phyloP scores from a whole-genome alignment of 2,888 invertebrate species.

The Apomyelois bistriatella region DNA sequence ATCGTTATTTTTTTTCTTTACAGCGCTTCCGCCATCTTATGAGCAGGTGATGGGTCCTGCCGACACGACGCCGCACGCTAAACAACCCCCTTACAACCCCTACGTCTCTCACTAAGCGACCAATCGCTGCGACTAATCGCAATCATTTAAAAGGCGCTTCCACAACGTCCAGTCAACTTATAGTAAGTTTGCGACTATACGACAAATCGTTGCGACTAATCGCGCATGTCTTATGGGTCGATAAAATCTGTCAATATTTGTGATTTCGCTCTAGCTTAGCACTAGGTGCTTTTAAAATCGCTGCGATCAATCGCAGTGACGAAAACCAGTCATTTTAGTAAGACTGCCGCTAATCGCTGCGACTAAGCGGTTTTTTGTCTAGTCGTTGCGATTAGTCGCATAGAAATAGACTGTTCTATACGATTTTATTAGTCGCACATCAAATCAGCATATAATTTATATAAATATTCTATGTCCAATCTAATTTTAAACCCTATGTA shows the following conservation, averaged over 20 bases:
- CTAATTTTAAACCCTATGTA: too few species aligned
- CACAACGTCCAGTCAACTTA: background rate
- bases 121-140: background rate
- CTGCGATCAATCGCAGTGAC: too few species aligned
- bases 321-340: background rate
- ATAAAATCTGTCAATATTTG: too few species aligned
- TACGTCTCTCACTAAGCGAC: slow-evolving; percentile 10
- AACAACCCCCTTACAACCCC: slow-evolving; percentile 12
- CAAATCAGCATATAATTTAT: too few species aligned
- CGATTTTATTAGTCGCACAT: too few species aligned
- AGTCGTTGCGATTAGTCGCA: background rate
- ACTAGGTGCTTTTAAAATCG: too few species aligned
- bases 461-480: too few species aligned
- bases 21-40: slow-evolving; percentile 14
- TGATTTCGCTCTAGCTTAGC: too few species aligned
- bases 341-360: background rate
- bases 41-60: slow-evolving; percentile 12
- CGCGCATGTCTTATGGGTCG: too few species aligned
- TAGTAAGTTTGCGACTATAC: too few species aligned
- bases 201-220: background rate
- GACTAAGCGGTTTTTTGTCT: background rate
- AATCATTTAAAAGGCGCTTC: background rate
- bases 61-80: background rate
- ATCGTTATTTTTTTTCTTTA: background rate
- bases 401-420: background rate